Base-by-base conservation (phyloP, 2,888 invertebrate genomes). In the Periphyllus acericola region DNA sequence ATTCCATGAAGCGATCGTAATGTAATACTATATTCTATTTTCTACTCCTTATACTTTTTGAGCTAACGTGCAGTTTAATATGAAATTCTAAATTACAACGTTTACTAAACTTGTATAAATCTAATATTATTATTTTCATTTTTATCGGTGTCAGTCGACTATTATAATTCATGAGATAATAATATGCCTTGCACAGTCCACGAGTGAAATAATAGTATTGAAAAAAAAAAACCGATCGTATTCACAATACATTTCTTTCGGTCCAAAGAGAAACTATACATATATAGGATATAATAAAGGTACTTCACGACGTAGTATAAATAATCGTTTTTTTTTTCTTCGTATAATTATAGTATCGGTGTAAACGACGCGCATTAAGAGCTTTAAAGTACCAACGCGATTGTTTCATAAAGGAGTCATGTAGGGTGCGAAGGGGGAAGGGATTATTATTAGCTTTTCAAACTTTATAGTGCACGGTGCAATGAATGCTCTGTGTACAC, bases 101-200 rank as follows among this genome's bases (percentile, higher is more conserved):
- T 34, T 34, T 19, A 72, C 72, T 21, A 25, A 72, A 72, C 72
- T 72, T 21, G 21, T 34, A 36, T 36, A 36, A 34, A 36, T 34
- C 72, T 72, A 36, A 34, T 72, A 34, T n/a, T 1, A 11, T 14
- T 46, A 46, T 68, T 68, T 29, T 25, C 60, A 25, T 60, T 21
- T 71, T 19, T 32, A 71, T 32, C 71, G 32, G 34, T 72, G 80
- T 80, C 36, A 17, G 66, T 36, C n/a, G 17, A 60, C 32, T 17
- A 8, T 80, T 34, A 80, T 80, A 60, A 36, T 80, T 66, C 80
- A 60, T 36, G 8, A 36, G 60, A 80, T 80, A 80, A 80, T 80
- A 79, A 79, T 79, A 80, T 36, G 34, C n/a, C n/a, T 32, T 34
- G 9, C 1, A n/a, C n/a, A n/a, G 60, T 36, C 36, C 60, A 17